Conservation (phyloP, 1,140 invertebrate genomes). For the Rhagoletis zephyria region DNA sequence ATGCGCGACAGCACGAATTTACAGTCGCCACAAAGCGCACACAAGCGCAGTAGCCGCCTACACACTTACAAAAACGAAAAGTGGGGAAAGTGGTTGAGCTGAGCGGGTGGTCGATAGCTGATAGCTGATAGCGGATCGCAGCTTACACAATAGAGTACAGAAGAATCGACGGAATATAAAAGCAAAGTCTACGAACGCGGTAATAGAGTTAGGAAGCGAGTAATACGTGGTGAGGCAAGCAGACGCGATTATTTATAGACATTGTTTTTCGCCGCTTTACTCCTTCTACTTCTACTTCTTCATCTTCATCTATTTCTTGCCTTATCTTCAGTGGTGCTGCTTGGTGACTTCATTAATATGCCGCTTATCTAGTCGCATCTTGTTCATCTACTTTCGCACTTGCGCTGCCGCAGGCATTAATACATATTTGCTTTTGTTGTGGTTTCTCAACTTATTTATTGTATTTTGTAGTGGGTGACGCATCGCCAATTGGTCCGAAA, state of each 20-base stretch:
- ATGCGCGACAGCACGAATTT: neutral
- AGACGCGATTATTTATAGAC: neutral
- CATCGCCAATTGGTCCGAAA: constrained; percentile 20
- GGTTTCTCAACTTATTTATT: neutral
- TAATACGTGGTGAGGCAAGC: neutral
- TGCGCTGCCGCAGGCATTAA: no score
- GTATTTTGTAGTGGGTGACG: neutral
- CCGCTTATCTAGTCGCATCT: neutral
- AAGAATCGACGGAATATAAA: neutral
- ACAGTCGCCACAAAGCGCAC: neutral
- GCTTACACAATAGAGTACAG: neutral
- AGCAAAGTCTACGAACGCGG: neutral
- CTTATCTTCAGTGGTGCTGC: neutral
- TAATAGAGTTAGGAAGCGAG: neutral
- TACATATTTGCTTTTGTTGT: neutral
- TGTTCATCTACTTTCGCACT: no score
- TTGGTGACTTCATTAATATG: constrained; percentile 38
- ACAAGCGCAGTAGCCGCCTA: neutral
- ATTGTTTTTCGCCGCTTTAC: neutral
- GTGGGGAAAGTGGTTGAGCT: neutral
- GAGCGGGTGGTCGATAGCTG: neutral
- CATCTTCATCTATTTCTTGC: neutral
- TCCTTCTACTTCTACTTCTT: neutral
- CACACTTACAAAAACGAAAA: neutral
- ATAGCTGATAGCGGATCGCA: neutral